A percentile compares a stretch with the other conserved stretches of the same genome.
These are phyloP conservation scores for Terrapene triunguis DNA, from an alignment of 2,113 vertebrate species.

Conservation along the genomic window DNA sequence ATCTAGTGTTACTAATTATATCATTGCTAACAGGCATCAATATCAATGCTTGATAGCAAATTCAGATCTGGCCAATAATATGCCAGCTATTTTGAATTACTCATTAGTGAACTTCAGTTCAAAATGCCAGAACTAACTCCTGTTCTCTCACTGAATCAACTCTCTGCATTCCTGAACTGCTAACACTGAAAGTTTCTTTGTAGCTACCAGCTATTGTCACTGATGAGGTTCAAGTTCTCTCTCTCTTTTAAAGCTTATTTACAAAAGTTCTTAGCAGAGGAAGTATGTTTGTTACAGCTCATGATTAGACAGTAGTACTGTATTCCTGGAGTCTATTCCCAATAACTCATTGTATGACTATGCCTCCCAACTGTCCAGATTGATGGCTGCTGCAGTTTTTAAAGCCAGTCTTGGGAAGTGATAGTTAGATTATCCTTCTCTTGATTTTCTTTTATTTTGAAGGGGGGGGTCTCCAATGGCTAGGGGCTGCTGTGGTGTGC, in stretches of 20 bases:
- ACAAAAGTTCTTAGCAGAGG: not conserved
- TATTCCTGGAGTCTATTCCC: not conserved
- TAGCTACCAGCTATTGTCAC: constrained; percentile 42
- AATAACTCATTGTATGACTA: not conserved
- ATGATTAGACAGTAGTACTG: no score
- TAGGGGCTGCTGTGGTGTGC: not conserved
- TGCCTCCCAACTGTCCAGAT: not conserved
- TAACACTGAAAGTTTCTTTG: constrained; percentile 7
- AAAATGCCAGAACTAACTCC: constrained; percentile 32
- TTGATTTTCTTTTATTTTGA: not conserved
- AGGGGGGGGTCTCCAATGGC: fast-evolving
- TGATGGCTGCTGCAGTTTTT: not conserved
- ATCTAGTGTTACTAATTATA: constrained; percentile 24
- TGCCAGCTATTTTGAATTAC: constrained; percentile 54
- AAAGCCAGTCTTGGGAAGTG: not conserved
- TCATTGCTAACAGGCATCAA: constrained; percentile 17
- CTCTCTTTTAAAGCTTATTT: not conserved
- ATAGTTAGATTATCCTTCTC: not conserved
- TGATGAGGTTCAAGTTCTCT: not conserved
- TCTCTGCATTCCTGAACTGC: constrained; percentile 7
- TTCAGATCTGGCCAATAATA: constrained; percentile 2
- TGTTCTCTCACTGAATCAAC: not conserved
- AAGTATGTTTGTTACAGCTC: not conserved
- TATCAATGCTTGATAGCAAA: constrained; percentile 26
- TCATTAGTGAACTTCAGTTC: constrained; percentile 49